These are phyloP conservation scores for Porites rus DNA, from an alignment of 92 coral and sea anemone species.

Conservation along the genomic window DNA sequence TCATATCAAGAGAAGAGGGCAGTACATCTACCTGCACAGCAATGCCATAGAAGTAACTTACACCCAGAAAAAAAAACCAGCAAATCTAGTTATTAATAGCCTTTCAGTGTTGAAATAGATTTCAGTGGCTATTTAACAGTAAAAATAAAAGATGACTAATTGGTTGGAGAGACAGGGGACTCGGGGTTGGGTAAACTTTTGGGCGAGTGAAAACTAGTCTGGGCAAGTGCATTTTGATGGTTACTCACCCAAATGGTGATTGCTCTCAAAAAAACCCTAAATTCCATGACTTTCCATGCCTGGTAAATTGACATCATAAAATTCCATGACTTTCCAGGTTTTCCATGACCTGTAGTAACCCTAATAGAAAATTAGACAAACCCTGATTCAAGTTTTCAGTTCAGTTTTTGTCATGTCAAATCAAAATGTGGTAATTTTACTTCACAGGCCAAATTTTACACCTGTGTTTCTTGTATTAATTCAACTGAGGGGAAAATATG, in stretches of 20 bases:
- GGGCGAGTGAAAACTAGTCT: background rate
- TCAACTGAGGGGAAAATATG: background rate
- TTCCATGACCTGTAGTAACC: background rate
- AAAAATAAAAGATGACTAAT: slow-evolving; percentile 9
- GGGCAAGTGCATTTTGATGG: background rate
- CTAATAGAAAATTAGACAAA: background rate
- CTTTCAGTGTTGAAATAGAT: slow-evolving; percentile 1
- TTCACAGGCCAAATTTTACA: slow-evolving; percentile 16
- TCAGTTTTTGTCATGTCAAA: slow-evolving; percentile 4
- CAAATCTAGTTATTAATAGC: background rate
- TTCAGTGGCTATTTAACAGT: background rate
- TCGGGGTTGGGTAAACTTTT: slow-evolving; percentile 10
- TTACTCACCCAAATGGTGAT: too few species aligned
- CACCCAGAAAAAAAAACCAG: background rate
- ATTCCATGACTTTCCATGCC: background rate
- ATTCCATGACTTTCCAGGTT: background rate
- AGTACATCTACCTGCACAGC: slow-evolving; percentile 1
- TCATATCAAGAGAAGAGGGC: slow-evolving; percentile 8
- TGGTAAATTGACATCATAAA: background rate
- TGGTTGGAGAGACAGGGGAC: slow-evolving; percentile 14
- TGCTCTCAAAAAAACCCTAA: background rate
- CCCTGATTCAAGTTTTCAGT: slow-evolving; percentile 16
- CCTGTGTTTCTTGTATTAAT: background rate
- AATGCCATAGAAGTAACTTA: slow-evolving; percentile 8
- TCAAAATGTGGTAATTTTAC: slow-evolving; percentile 5